Base-by-base conservation (phyloP, 1,140 invertebrate genomes). In the Zaprionus camerounensis region DNA sequence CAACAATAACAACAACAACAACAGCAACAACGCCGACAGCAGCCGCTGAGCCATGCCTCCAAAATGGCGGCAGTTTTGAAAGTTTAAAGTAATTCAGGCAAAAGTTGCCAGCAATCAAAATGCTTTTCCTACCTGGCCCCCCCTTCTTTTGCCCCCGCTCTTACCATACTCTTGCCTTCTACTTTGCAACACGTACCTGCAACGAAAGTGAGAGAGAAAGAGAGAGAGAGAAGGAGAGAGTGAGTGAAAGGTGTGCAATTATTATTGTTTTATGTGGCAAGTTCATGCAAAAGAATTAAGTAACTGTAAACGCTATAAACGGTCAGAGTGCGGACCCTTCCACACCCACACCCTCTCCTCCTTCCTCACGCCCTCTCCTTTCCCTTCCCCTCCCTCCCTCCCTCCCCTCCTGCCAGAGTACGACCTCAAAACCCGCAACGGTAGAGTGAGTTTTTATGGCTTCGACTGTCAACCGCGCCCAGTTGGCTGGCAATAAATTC, bases 261-360 rank as follows among this genome's bases (percentile, higher is more conserved):
- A 87, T 87, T 87, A 82, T 83, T 87, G 84, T 88, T 80, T 87
- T 88, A 77, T 90, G 84, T 81, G 84, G 85, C 81, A 90, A 87
- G 81, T 87, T 87, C 84, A 87, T 84, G 84, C 81, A 84, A 87
- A 87, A 73, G 84, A 87, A 87, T 87, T 87, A 90, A 87, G 85
- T 88, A 87, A 87, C 84, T 87, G 85, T 84, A 88, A 81, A 88
- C 71, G 84, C 73, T 78, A 87, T 87, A 87, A 87, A 87, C 81
- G 81, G 38, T 62, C 77, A 82, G 26, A 58, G 15, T 9, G n/a
- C 41, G 15, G n/a, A n/a, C 41, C n/a, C 7, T 44, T 0, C 9
- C 31, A 34, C 31, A 3, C 13, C 1, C 69, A 2, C 15, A 24
- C 24, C 31, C n/a, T 15, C 56, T 7, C 31, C 51, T 2, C 24